Conservation (phyloP, 1,140 invertebrate genomes). For the Papilio dardanus region DNA sequence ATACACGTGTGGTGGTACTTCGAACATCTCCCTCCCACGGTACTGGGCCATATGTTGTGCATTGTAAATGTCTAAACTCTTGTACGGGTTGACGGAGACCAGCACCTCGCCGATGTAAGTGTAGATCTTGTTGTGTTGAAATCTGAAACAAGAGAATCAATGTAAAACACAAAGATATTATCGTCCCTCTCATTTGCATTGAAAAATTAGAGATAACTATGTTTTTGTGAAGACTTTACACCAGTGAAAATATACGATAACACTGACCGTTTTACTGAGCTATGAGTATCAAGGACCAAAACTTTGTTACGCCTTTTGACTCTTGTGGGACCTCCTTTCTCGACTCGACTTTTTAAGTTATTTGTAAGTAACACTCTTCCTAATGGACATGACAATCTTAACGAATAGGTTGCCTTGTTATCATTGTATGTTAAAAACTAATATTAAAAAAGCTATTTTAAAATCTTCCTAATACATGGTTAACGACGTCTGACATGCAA, state of each 20-base stretch:
- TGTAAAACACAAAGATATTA: background rate
- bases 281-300: no score
- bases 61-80: constrained; percentile 93
- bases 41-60: constrained; percentile 91
- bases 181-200: background rate
- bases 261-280: no score
- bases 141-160: constrained; percentile 84
- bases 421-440: background rate
- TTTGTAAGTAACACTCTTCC: no score
- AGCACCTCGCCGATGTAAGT: constrained; percentile 97
- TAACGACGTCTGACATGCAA: constrained; percentile 16
- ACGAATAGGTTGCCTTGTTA: background rate
- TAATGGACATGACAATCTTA: no score
- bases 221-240: no score
- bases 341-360: no score
- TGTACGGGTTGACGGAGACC: constrained; percentile 95
- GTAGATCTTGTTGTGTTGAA: constrained; percentile 94
- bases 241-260: no score
- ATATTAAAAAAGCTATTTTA: constrained; percentile 5
- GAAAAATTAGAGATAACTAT: no score
- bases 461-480: background rate
- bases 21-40: constrained; percentile 94
- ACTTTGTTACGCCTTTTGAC: no score
- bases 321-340: no score
- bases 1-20: constrained; percentile 97